Base-by-base conservation (phyloP, 2,888 invertebrate species). In the Hemistola chrysoprasaria region DNA sequence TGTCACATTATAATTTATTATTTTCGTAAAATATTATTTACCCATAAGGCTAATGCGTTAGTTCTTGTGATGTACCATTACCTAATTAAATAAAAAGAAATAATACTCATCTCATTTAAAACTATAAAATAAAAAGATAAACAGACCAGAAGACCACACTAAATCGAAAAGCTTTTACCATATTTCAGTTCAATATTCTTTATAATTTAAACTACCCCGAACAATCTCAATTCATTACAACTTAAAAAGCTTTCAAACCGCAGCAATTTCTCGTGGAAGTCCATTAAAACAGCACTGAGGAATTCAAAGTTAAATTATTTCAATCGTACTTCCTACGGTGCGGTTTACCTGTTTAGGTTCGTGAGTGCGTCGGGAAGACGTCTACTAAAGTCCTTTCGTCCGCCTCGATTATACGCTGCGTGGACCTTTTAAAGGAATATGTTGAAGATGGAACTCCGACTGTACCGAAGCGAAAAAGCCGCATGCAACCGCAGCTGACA, bases 321-420 rank as follows among this genome's bases (percentile, higher is more conserved):
- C 20, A 10, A 7, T 34, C 9, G 21, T 31, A 16, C 8, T 16
- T n/a, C 7, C 8, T 20, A 6, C 8, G 30, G 10, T 20, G 8
- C 9, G 21, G 26, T 31, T 16, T 45, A 11, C 23, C 11, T 46
- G 8, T 50, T 41, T 53, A 87, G 87, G 65, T 86, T 11, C 66
- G 76, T 36, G 85, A 84, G 54, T 86, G 87, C 53, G 61, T 71
- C 3, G 79, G 78, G 1, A 53, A 65, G 29, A 71, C 72, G 35
- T 81, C 85, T 1, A 56, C 53, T 1, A 78, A 74, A 49, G 67
- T 82, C 5, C 49, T 87, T 11, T 63, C 69, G 28, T 50, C 63
- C 22, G 69, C 70, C 3, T 47, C 60, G 8, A 47, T 75, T 25
- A 41, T 69, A 6, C 61, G 55, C 24, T 53, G 52, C 26, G 60